Conservation (phyloP, 2,113 vertebrate species). For the Bungarus multicinctus region DNA sequence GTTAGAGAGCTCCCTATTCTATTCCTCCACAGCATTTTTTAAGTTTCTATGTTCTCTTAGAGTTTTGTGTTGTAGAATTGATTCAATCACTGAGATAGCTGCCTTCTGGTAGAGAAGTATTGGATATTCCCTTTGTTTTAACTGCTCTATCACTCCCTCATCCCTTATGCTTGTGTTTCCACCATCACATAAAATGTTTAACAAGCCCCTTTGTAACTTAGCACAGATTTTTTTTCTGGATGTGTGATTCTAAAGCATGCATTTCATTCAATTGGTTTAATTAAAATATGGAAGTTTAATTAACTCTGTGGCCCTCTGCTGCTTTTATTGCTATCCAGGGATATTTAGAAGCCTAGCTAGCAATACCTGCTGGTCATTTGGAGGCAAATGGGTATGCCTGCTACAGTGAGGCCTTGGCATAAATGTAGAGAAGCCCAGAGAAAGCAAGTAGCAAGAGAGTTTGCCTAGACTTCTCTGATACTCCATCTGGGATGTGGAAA, state of each 20-base stretch:
- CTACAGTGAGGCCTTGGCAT: not conserved
- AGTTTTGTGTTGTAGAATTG: not conserved
- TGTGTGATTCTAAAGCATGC: constrained; percentile 10
- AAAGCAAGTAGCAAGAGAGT: not conserved
- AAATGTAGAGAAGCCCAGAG: not conserved
- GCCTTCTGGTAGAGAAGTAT: not conserved
- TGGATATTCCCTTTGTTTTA: not conserved
- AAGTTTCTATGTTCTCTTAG: too few species aligned
- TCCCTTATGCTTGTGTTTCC: not conserved
- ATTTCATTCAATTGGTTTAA: constrained; percentile 43
- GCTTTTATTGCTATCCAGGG: constrained; percentile 19
- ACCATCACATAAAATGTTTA: not conserved
- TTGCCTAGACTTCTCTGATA: not conserved
- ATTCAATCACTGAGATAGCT: not conserved
- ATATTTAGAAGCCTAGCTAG: constrained; percentile 10
- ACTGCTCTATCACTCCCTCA: not conserved
- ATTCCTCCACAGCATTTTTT: not conserved
- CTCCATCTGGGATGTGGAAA: not conserved
- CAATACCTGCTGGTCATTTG: not conserved
- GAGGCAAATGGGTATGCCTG: too few species aligned
- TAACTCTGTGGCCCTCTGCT: constrained; percentile 25
- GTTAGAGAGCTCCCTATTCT: not conserved
- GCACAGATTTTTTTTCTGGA: not conserved
- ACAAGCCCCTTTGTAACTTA: constrained; percentile 17
- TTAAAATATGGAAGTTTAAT: constrained; percentile 45